Evolutionary conservation across 2,797 vertebrate species (phyloP).

Genomic region (Thaleichthys pacificus): DNA sequence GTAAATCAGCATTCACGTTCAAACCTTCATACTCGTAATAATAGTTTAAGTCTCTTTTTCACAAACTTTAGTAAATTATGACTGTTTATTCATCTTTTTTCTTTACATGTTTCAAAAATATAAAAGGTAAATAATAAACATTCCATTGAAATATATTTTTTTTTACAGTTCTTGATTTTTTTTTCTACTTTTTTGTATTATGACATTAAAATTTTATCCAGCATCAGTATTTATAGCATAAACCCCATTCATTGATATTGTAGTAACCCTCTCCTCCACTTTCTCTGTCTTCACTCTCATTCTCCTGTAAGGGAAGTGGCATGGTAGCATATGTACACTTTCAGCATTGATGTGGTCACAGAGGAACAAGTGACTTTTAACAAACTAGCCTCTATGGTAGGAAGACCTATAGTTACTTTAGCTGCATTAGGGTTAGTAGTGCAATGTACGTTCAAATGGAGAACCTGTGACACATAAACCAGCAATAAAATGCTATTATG

Average conservation of each 20-base stretch:
- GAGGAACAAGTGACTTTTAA: neutral
- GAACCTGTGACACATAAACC: constrained; percentile 15
- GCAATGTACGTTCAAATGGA: constrained; percentile 31
- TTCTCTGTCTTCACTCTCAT: constrained; percentile 31
- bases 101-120: constrained; percentile 80
- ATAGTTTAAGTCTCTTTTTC: constrained; percentile 75
- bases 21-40: constrained; percentile 76
- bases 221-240: constrained; percentile 64
- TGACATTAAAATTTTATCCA: constrained; percentile 71
- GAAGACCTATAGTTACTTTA: constrained; percentile 9
- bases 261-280: constrained; percentile 57
- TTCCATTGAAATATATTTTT: constrained; percentile 80
- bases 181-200: constrained; percentile 47
- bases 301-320: constrained; percentile 7
- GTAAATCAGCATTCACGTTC: constrained; percentile 80
- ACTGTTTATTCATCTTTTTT: constrained; percentile 67
- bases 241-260: constrained; percentile 52
- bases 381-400: neutral
- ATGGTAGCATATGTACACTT: neutral
- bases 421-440: constrained; percentile 25
- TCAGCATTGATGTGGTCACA: constrained; percentile 1
- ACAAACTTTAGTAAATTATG: constrained; percentile 74
- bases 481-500: constrained; percentile 3
- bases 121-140: constrained; percentile 82
- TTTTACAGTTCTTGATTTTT: constrained; percentile 74